phyloP scores from a whole-genome alignment of 2,888 invertebrate genomes.

The Fissipunctia ypsillon region DNA sequence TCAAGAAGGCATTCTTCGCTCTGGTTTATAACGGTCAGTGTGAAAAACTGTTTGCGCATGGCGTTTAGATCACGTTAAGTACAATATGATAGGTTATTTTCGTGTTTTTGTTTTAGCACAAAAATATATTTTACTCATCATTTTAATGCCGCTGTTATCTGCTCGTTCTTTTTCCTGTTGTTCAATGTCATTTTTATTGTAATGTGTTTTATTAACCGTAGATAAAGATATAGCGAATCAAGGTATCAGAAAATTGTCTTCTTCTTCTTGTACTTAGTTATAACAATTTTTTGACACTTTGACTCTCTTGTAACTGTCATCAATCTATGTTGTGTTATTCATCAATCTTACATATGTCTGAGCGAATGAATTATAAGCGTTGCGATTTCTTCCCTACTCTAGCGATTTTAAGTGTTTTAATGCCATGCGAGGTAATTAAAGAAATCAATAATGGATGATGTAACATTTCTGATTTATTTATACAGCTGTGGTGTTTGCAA shows the following conservation, averaged over 20 bases:
- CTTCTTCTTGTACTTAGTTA: no score
- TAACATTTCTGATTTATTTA: conserved; percentile 76
- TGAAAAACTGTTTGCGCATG: conserved; percentile 38
- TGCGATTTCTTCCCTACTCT: conserved; percentile 46
- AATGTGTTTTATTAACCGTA: conserved; percentile 33
- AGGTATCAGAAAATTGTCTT: conserved; percentile 1
- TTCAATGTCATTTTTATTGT: conserved; percentile 37
- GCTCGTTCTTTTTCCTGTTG: conserved; percentile 30
- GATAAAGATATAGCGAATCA: conserved; percentile 13
- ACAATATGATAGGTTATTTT: conserved; percentile 33
- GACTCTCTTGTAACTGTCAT: no score
- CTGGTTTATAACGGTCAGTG: conserved; percentile 98
- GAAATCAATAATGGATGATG: conserved; percentile 43
- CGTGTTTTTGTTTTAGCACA: conserved; percentile 13
- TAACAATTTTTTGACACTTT: conserved; percentile 30
- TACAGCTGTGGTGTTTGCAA: conserved; percentile 74
- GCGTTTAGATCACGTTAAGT: conserved; percentile 50
- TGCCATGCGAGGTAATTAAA: conserved; percentile 57
- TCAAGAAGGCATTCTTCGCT: conserved; percentile 99
- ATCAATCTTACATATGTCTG: no score
- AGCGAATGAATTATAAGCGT: conserved; percentile 54
- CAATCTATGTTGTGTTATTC: no score
- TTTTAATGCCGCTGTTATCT: conserved; percentile 42
- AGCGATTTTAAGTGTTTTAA: conserved; percentile 45
- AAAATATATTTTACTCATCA: conserved; percentile 39